Conservation (phyloP, 2,888 invertebrate species). For the Rhimphoctona megacephalus region DNA sequence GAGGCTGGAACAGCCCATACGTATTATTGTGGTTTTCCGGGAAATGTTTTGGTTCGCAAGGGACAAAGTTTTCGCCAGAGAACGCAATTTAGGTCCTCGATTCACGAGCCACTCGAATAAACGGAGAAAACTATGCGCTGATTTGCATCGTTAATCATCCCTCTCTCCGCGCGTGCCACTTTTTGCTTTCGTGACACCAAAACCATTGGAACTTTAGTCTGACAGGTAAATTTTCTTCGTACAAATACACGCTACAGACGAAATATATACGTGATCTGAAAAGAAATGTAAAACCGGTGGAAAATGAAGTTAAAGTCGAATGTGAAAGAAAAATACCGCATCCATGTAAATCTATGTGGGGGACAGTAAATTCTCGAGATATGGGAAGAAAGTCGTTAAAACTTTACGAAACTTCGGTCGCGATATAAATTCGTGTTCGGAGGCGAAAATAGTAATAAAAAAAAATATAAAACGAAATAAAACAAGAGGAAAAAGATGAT, state of each 20-base stretch:
- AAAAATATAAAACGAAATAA: neutral
- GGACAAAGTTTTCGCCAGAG: slow-evolving; percentile 38
- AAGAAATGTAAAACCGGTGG: slow-evolving; percentile 5
- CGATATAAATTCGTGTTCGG: neutral
- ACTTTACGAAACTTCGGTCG: slow-evolving; percentile 31
- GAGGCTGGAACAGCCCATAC: neutral
- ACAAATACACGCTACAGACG: slow-evolving; percentile 9
- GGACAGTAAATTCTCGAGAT: slow-evolving; percentile 2
- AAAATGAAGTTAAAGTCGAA: slow-evolving; percentile 25
- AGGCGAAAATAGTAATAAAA: neutral
- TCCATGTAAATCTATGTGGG: neutral
- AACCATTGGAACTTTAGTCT: slow-evolving; percentile 13
- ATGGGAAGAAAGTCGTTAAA: slow-evolving; percentile 31
- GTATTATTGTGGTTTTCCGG: neutral
- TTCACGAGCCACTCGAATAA: slow-evolving; percentile 18
- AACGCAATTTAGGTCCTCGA: slow-evolving; percentile 41
- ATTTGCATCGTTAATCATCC: slow-evolving; percentile 61
- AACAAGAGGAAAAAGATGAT: neutral
- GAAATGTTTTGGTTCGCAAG: slow-evolving; percentile 24
- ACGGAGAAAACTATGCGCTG: slow-evolving; percentile 48
- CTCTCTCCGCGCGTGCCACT: neutral
- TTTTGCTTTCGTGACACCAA: slow-evolving; percentile 4
- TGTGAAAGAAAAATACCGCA: neutral
- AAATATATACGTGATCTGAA: neutral
- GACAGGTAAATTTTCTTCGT: slow-evolving; percentile 15